phyloP scores from a whole-genome alignment of 1,140 invertebrate genomes.

The Philotrypesis tridentata region DNA sequence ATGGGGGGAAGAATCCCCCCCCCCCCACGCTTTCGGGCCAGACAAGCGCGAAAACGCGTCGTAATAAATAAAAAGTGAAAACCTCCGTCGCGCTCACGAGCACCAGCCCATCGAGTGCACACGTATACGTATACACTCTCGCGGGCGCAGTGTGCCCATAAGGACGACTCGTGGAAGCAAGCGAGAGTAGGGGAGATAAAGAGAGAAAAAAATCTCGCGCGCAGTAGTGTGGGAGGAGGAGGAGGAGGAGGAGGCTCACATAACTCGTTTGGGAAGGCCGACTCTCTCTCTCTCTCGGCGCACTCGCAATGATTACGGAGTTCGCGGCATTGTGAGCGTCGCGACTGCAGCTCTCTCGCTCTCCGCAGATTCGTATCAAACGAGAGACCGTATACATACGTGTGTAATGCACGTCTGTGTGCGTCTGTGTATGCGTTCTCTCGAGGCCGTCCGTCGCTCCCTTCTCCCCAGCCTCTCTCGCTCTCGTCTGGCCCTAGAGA shows the following conservation, averaged over 20 bases:
- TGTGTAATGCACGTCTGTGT: no score
- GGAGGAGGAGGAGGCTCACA: not conserved
- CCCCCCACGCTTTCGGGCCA: not conserved
- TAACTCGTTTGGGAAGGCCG: slow-evolving; percentile 32
- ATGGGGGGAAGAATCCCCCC: no score
- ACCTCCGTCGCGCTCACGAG: not conserved
- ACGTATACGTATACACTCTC: not conserved
- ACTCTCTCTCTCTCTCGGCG: not conserved
- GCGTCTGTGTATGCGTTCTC: not conserved
- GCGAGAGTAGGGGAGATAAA: not conserved
- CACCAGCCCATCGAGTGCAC: not conserved
- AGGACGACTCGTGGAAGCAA: not conserved
- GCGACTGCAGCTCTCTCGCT: no score
- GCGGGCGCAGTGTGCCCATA: not conserved
- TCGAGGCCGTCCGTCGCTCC: not conserved
- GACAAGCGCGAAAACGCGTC: not conserved
- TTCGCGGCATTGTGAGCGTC: slow-evolving; percentile 5
- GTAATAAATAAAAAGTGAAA: not conserved
- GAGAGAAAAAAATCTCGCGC: not conserved
- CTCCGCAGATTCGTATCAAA: slow-evolving; percentile 32
- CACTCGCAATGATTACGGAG: slow-evolving; percentile 26
- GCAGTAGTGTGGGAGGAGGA: not conserved
- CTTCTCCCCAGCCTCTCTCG: not conserved
- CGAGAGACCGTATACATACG: no score
- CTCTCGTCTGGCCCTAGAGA: not conserved